Percentiles rank a stretch among this genome's conserved stretches.
phyloP scores from a whole-genome alignment of 53 echinoderm and acorn worm species.

The Arbacia lixula region DNA sequence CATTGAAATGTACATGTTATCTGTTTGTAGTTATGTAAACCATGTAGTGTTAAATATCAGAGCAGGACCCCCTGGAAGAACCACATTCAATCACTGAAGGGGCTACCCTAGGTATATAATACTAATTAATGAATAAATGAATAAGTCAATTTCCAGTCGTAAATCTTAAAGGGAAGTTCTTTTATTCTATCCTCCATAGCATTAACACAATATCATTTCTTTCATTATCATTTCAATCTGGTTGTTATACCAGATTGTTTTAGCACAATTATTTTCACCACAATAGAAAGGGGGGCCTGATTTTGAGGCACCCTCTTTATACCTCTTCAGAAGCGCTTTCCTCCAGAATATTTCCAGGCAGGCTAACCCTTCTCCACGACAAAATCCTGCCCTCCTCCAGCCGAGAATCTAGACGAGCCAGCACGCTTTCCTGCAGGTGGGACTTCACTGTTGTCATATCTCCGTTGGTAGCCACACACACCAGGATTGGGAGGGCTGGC shows the following conservation, averaged over 20 bases:
- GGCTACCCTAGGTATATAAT: no score
- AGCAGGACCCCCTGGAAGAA: no score
- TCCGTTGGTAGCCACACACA: conserved; percentile 46
- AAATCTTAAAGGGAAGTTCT: no score
- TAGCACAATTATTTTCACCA: no score
- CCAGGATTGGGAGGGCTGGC: conserved; percentile 69
- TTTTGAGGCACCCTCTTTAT: no score
- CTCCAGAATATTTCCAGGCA: conserved; percentile 49
- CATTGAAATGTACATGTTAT: no score
- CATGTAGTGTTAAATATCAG: no score
- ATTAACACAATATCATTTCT: background rate
- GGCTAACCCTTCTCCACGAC: conserved; percentile 24
- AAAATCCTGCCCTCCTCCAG: conserved; percentile 49
- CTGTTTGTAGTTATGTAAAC: no score
- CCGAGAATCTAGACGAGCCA: background rate
- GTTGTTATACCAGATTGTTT: background rate
- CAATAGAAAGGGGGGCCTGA: no score
- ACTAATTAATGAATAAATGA: no score
- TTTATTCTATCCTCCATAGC: background rate
- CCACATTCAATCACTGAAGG: no score
- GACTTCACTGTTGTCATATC: conserved; percentile 41
- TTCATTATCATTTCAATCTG: background rate
- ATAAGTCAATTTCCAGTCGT: no score
- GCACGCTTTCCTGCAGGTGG: conserved; percentile 14
- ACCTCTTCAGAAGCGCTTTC: conserved; percentile 59